phyloP scores from a whole-genome alignment of 2,888 invertebrate species.

The Clusia tigrina region DNA sequence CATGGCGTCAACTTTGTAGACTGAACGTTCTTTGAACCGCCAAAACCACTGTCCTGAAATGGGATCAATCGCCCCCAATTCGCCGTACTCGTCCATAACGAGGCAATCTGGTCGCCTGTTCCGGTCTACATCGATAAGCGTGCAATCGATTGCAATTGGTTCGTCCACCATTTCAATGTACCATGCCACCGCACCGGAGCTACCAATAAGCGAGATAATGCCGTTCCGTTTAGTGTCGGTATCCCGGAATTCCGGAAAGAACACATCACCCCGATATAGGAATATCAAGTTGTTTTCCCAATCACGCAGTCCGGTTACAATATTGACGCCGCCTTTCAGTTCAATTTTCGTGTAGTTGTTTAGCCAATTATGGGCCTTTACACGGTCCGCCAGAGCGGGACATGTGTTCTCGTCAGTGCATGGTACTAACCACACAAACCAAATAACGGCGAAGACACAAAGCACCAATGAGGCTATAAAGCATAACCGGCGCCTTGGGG shows the following conservation, averaged over 20 bases:
- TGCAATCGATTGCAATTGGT: constrained; percentile 78
- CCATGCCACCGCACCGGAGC: constrained; percentile 78
- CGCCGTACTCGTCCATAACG: constrained; percentile 75
- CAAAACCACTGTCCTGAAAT: constrained; percentile 69
- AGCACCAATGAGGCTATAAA: constrained; percentile 76
- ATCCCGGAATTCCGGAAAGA: constrained; percentile 66
- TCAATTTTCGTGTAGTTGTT: constrained; percentile 75
- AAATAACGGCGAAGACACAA: constrained; percentile 75
- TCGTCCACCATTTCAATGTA: constrained; percentile 74
- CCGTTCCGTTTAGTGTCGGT: constrained; percentile 67
- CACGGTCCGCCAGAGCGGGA: constrained; percentile 66
- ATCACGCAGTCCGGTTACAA: constrained; percentile 72
- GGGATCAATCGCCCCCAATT: constrained; percentile 70
- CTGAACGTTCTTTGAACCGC: constrained; percentile 62
- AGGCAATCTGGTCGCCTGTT: constrained; percentile 79
- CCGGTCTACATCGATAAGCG: constrained; percentile 75
- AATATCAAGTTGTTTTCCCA: constrained; percentile 77
- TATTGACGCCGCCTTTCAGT: constrained; percentile 74
- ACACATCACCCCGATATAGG: constrained; percentile 75
- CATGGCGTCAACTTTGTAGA: constrained; percentile 67
- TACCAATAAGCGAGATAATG: constrained; percentile 75
- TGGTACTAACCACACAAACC: constrained; percentile 80
- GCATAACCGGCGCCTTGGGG: constrained; percentile 72
- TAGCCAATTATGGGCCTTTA: constrained; percentile 74
- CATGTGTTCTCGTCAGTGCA: constrained; percentile 77